These are phyloP conservation scores for Solenopsis fugax DNA, from an alignment of 1,140 invertebrate genomes.

Conservation along the genomic window DNA sequence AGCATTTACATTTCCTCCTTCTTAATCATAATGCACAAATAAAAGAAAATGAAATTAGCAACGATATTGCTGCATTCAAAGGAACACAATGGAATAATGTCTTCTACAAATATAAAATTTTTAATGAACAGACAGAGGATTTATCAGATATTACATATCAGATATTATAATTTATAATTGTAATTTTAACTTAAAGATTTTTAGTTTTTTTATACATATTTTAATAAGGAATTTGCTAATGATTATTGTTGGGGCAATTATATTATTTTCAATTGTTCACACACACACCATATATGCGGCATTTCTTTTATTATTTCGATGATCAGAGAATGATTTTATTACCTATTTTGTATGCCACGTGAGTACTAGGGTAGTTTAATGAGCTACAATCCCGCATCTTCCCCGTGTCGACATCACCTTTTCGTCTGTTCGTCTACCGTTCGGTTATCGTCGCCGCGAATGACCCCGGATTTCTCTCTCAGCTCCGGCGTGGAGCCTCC, in stretches of 20 bases:
- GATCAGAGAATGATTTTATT: conserved; percentile 84
- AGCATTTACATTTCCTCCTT: neutral
- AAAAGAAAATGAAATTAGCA: neutral
- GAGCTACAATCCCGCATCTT: conserved; percentile 73
- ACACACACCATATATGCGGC: neutral
- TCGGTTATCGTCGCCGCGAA: conserved; percentile 61
- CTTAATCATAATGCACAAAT: neutral
- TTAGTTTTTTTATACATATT: neutral
- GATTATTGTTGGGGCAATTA: conserved; percentile 3
- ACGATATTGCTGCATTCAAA: neutral
- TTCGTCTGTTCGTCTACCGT: conserved; percentile 53
- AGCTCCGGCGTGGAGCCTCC: conserved; percentile 17
- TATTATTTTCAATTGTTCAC: conserved; percentile 67
- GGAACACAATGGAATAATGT: neutral
- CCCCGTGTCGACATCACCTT: conserved; percentile 41
- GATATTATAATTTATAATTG: neutral
- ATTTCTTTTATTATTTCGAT: conserved; percentile 77
- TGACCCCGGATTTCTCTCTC: conserved; percentile 74
- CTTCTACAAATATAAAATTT: neutral
- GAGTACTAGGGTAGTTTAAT: conserved; percentile 83
- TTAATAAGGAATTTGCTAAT: neutral
- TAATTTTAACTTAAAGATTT: neutral
- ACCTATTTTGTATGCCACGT: conserved; percentile 81
- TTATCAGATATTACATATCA: neutral
- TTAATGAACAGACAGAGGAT: neutral